Percentiles rank a stretch among this genome's conserved stretches.
Evolutionary conservation across 92 coral and sea anemone genomes (phyloP).

Genomic region (Phenganax marumi): DNA sequence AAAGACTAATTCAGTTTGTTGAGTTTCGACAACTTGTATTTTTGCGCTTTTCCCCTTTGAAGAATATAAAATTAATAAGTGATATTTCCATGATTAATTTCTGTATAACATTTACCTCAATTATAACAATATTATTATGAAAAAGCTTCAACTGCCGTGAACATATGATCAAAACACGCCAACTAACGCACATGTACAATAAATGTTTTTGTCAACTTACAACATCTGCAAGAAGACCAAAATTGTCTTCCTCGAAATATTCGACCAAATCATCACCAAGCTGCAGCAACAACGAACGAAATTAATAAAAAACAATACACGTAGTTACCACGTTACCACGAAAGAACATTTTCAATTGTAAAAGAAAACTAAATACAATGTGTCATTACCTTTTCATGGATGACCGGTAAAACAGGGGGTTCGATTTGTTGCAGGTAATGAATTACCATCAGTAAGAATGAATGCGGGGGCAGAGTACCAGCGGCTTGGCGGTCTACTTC

Average conservation of each 20-base stretch:
- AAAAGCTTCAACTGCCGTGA: not conserved
- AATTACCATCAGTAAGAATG: constrained; percentile 79
- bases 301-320: not conserved
- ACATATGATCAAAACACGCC: not conserved
- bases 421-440: constrained; percentile 77
- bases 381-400: constrained; percentile 58
- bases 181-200: not conserved
- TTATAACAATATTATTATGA: not conserved
- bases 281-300: not conserved
- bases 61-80: no score
- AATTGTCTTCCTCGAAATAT: constrained; percentile 6
- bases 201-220: constrained; percentile 7
- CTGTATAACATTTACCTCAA: not conserved
- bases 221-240: not conserved
- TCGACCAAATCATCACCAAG: constrained; percentile 5
- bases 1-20: no score
- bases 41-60: no score
- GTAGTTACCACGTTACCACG: no score
- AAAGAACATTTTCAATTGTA: not conserved
- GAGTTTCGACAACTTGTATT: no score
- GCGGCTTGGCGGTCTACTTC: constrained; percentile 69
- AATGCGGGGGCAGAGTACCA: constrained; percentile 82
- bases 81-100: no score
- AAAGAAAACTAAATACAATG: not conserved
- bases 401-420: constrained; percentile 80